These are phyloP conservation scores for Zonitis immaculata DNA, from an alignment of 2,888 invertebrate genomes.

Conservation along the genomic window DNA sequence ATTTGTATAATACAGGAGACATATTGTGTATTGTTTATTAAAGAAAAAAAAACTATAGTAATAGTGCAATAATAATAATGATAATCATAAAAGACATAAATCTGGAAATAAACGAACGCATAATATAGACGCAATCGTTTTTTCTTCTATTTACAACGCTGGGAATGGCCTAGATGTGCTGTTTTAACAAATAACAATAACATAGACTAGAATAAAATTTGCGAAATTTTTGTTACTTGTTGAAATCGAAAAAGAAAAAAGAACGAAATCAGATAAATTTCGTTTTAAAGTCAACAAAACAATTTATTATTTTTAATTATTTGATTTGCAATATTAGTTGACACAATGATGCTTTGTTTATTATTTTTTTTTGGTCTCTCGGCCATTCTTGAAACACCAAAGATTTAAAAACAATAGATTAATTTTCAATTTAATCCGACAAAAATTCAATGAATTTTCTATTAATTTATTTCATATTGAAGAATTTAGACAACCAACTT, in stretches of 20 bases:
- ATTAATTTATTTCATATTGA: too few species aligned
- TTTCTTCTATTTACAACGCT: background rate
- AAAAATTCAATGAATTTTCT: too few species aligned
- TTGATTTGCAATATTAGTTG: background rate
- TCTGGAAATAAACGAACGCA: slow-evolving; percentile 3
- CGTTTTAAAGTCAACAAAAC: background rate
- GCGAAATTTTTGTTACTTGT: too few species aligned
- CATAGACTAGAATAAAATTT: slow-evolving; percentile 6
- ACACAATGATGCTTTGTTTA: too few species aligned
- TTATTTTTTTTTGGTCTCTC: background rate
- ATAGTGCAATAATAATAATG: background rate
- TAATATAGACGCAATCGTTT: slow-evolving; percentile 3
- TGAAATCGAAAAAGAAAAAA: too few species aligned
- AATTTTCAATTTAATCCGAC: too few species aligned
- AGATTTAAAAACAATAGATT: too few species aligned
- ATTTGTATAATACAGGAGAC: slow-evolving; percentile 8
- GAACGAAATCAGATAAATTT: too few species aligned
- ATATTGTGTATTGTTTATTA: slow-evolving; percentile 18
- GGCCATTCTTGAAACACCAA: too few species aligned
- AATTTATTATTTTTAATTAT: background rate
- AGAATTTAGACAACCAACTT: too few species aligned
- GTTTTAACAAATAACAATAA: background rate
- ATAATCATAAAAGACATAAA: background rate
- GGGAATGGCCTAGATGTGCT: slow-evolving; percentile 18
- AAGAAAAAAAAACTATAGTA: background rate